Conservation (phyloP, 2,113 vertebrate genomes). For the Murina feae region DNA sequence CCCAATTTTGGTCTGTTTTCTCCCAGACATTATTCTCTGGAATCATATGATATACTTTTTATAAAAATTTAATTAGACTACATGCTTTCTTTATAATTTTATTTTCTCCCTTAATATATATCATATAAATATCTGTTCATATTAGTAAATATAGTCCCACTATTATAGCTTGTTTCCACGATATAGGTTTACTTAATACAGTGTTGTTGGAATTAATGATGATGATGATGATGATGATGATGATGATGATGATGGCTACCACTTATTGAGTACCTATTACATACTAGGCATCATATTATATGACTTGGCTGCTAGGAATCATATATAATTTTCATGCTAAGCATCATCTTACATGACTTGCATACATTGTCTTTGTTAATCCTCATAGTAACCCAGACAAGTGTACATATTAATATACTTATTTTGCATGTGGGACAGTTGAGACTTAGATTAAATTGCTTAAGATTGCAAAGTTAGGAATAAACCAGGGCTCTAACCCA, state of each 20-base stretch:
- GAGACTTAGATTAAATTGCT: neutral
- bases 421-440: neutral
- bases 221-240: neutral
- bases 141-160: neutral
- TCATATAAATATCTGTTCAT: neutral
- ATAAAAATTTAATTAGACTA: neutral
- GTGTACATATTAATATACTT: neutral
- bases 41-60: neutral
- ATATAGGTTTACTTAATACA: neutral
- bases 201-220: neutral
- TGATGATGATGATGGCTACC: neutral
- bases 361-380: neutral
- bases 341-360: neutral
- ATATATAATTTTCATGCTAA: neutral
- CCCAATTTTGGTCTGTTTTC: slow-evolving; percentile 23
- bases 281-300: neutral
- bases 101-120: neutral
- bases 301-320: neutral
- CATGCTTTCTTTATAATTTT: slow-evolving; percentile 9
- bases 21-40: neutral
- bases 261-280: neutral
- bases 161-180: neutral
- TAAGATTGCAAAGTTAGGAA: neutral
- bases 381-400: accelerated
- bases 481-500: neutral